Conservation (phyloP, 2,888 invertebrate genomes). For the Troides oblongomaculatus region DNA sequence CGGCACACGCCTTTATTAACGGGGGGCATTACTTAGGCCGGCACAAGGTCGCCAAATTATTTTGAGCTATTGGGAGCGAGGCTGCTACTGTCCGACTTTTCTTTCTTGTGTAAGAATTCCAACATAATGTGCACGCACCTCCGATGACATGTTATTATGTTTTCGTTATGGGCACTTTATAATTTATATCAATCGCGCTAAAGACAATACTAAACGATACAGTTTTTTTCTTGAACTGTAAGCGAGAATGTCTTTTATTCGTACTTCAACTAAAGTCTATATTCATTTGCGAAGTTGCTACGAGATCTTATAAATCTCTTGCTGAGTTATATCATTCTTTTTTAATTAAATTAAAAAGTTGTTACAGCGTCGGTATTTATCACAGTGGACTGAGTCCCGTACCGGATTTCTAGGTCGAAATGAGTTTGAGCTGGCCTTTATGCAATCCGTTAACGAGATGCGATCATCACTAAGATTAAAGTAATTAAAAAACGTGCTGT, state of each 20-base stretch:
- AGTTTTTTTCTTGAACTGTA: conserved; percentile 2
- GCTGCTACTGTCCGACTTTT: conserved; percentile 51
- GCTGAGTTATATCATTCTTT: conserved; percentile 14
- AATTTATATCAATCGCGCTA: conserved; percentile 19
- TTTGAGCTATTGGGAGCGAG: conserved; percentile 71
- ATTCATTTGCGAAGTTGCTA: background rate
- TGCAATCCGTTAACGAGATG: conserved; percentile 18
- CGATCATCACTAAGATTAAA: conserved; percentile 24
- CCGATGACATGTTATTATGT: conserved; percentile 65
- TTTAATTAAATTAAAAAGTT: conserved; percentile 24
- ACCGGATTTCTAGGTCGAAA: conserved; percentile 27
- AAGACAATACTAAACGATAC: conserved; percentile 20
- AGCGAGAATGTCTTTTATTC: background rate
- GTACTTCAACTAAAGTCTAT: background rate
- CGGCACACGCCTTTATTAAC: conserved; percentile 61
- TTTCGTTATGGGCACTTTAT: conserved; percentile 61
- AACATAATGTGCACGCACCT: conserved; percentile 50
- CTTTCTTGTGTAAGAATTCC: conserved; percentile 56
- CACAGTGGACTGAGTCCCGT: conserved; percentile 14
- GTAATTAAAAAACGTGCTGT: conserved; percentile 19
- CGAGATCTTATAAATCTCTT: conserved; percentile 11
- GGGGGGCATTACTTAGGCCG: conserved; percentile 57
- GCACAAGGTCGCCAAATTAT: conserved; percentile 64
- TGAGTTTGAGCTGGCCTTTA: conserved; percentile 14
- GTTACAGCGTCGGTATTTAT: conserved; percentile 19